Conservation (phyloP, 2,797 vertebrate genomes). For the Triplophysa yarkandensis region DNA sequence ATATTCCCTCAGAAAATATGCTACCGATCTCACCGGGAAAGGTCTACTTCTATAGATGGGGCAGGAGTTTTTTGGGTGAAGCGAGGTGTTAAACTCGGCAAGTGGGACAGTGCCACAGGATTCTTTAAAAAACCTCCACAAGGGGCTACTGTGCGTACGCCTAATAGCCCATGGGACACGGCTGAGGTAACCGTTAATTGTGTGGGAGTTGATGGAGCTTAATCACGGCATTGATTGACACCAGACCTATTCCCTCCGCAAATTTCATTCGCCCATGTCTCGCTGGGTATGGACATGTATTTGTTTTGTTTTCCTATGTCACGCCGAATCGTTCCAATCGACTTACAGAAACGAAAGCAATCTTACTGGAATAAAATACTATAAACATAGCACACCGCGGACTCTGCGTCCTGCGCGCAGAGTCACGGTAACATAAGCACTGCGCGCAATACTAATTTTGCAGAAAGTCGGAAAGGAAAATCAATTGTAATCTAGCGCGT, state of each 20-base stretch:
- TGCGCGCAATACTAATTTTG: conserved; percentile 53
- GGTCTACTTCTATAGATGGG: conserved; percentile 30
- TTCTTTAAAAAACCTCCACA: conserved; percentile 23
- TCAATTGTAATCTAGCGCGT: conserved; percentile 52
- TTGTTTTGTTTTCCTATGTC: conserved; percentile 60
- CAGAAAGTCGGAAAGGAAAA: conserved; percentile 39
- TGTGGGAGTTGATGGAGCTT: conserved; percentile 80
- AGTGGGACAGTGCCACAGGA: background rate
- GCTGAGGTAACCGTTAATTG: conserved; percentile 73
- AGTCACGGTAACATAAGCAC: conserved; percentile 27
- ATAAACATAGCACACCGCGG: background rate
- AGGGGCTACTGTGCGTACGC: conserved; percentile 11
- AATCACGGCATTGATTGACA: conserved; percentile 84
- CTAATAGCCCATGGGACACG: conserved; percentile 58
- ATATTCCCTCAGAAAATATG: conserved; percentile 31
- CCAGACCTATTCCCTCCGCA: conserved; percentile 60
- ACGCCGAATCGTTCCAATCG: conserved; percentile 82
- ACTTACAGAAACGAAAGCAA: conserved; percentile 65
- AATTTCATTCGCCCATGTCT: conserved; percentile 45
- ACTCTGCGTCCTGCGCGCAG: background rate
- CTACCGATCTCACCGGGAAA: background rate
- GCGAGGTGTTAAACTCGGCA: background rate
- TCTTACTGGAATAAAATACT: background rate
- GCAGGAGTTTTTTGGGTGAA: conserved; percentile 9
- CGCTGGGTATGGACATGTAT: conserved; percentile 20